A percentile compares a stretch with the other conserved stretches of the same genome.
These are phyloP conservation scores for Lasioglossum oenotherae DNA, from an alignment of 2,888 invertebrate genomes.

Conservation along the genomic window DNA sequence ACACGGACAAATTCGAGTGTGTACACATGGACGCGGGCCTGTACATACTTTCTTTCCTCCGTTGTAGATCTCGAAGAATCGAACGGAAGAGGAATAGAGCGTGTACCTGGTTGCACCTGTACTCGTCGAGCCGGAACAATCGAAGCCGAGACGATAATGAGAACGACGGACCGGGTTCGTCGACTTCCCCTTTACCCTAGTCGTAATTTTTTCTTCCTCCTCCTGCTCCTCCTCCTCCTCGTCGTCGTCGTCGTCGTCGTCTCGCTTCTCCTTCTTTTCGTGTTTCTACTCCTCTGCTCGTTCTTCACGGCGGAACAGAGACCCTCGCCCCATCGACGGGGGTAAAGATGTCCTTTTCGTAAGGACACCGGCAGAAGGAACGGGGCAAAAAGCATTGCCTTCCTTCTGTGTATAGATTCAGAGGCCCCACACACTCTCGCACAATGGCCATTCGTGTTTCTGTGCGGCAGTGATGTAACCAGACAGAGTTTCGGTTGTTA, in stretches of 20 bases:
- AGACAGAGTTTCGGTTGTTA: constrained; percentile 31
- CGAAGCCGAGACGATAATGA: constrained; percentile 77
- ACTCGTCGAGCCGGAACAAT: constrained; percentile 74
- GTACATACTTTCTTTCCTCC: constrained; percentile 18
- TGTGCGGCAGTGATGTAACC: constrained; percentile 58
- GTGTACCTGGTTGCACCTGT: constrained; percentile 73
- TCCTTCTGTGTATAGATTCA: constrained; percentile 36
- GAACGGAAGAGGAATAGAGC: constrained; percentile 68
- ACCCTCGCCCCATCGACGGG: constrained; percentile 56
- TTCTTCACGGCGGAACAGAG: constrained; percentile 50
- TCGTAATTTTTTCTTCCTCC: constrained; percentile 63
- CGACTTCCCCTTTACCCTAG: constrained; percentile 63
- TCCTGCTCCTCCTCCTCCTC: constrained; percentile 3
- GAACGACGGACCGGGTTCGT: constrained; percentile 69
- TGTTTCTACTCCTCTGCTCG: constrained; percentile 15
- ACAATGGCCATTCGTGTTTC: constrained; percentile 42
- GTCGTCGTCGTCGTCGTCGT: background rate
- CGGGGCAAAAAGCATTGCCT: constrained; percentile 54
- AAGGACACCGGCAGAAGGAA: constrained; percentile 59
- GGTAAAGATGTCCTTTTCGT: constrained; percentile 68
- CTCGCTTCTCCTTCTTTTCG: background rate
- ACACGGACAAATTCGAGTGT: constrained; percentile 10
- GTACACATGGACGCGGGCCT: background rate
- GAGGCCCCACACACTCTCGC: constrained; percentile 19
- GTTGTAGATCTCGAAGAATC: constrained; percentile 51